Base-by-base conservation (phyloP, 1,140 invertebrate species). In the Hylaeus volcanicus region DNA sequence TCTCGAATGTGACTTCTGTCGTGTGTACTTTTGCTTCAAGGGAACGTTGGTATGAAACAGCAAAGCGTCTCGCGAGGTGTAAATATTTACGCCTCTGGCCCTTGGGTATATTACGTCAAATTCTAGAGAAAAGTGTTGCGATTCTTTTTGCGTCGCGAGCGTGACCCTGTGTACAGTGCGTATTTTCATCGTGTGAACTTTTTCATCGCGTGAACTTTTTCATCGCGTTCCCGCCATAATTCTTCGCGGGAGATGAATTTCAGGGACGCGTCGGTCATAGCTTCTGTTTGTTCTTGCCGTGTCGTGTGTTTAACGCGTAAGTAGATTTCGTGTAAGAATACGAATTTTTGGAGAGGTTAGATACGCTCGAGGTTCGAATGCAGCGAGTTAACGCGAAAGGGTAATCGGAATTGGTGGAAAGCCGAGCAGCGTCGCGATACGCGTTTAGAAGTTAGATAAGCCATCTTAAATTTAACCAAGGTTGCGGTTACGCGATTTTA, bases 21-120 rank as follows among this genome's bases (percentile, higher is more conserved):
- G 48, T 72, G 61, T 83, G 53, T 83, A 55, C 76, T 68, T 64
- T 61, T 26, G 61, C 26, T 58, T 51, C 14, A 6, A 64, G 71
- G 39, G 71, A 60, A 63, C 15, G n/a, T 39, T n/a, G 43, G 63
- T 74, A 83, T 74, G 53, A 64, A 76, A 64, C 72, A 37, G 11
- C 37, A 74, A 64, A 43, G 74, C 56, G 55, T 45, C 56, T 48
- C 74, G 11, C 70, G 74, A 75, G 55, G 45, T 75, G 74, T 75
- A 81, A 76, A 76, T 70, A 70, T 77, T 81, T 81, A 77, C 79
- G 73, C 48, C 53, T 3, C 37, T 12, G 69, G 58, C 78, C 63
- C 78, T 74, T 68, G 61, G 78, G 63, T 80, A 68, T 68, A 74
- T 66, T 80, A 68, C 71, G 51, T 51, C 37, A 58, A 78, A 79